Percentiles rank a stretch among this genome's conserved stretches.
phyloP scores from a whole-genome alignment of 2,113 vertebrate genomes.

The Leptobrachium ailaonicum region DNA sequence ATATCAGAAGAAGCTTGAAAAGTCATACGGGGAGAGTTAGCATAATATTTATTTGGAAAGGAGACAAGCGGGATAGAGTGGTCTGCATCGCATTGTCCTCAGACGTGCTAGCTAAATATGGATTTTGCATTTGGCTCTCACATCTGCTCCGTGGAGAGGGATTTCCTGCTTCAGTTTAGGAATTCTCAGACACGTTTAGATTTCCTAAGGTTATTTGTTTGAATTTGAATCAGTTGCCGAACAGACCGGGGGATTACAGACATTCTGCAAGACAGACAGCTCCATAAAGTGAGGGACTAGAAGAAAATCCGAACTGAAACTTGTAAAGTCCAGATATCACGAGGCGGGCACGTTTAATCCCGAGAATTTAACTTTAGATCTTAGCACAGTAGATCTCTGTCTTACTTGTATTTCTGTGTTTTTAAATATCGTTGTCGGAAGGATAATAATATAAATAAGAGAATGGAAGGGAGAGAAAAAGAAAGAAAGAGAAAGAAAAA shows the following conservation, averaged over 20 bases:
- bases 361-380: neutral
- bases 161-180: conserved; percentile 18
- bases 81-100: conserved; percentile 12
- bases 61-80: conserved; percentile 7
- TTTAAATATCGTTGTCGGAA: too few relatives aligned
- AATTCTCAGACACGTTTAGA: conserved; percentile 8
- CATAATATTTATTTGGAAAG: conserved; percentile 17
- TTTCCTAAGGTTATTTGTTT: conserved; percentile 7
- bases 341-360: neutral
- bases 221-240: neutral
- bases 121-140: conserved; percentile 17
- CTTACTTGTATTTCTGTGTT: neutral
- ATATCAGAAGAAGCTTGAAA: conserved; percentile 12
- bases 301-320: too few relatives aligned
- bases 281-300: neutral
- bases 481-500: too few relatives aligned
- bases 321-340: neutral
- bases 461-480: too few relatives aligned
- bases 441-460: too few relatives aligned
- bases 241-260: neutral
- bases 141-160: neutral
- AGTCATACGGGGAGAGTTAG: conserved; percentile 10
- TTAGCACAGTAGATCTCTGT: neutral
- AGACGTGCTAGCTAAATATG: conserved; percentile 11
- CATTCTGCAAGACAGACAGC: neutral